Evolutionary conservation across 2,113 vertebrate genomes (phyloP).

Genomic region (Catharus minimus): DNA sequence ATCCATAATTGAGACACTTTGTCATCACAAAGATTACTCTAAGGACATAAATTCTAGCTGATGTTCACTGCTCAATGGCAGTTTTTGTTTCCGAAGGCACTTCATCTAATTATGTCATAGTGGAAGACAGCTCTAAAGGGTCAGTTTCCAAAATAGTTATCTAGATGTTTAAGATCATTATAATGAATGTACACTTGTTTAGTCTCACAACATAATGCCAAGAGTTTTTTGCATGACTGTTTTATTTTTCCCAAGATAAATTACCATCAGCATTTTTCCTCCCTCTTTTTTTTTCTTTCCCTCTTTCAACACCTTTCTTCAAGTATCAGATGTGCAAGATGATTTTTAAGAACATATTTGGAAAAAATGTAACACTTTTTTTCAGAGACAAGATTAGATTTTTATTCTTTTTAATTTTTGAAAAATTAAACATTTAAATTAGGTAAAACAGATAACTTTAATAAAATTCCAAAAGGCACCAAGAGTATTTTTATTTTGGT

Average conservation of each 20-base stretch:
- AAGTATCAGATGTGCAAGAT: neutral
- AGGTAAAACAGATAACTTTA: neutral
- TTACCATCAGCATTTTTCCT: neutral
- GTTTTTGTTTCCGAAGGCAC: neutral
- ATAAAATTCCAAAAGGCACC: neutral
- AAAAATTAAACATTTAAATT: neutral
- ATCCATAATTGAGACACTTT: neutral
- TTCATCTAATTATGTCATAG: neutral
- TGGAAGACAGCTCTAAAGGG: neutral
- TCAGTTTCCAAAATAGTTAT: neutral
- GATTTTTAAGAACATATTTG: neutral
- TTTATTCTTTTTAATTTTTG: neutral
- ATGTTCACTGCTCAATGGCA: neutral
- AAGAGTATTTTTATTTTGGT: neutral
- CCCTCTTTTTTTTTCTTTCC: neutral
- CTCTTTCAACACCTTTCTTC: neutral
- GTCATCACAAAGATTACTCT: neutral
- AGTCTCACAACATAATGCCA: neutral
- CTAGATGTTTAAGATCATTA: neutral
- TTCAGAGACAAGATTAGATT: neutral
- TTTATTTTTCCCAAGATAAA: neutral
- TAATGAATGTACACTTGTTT: neutral
- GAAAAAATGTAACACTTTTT: neutral
- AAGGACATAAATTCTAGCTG: neutral
- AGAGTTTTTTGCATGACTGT: neutral